phyloP scores from a whole-genome alignment of 2,113 vertebrate species.

The Polyodon spathula region DNA sequence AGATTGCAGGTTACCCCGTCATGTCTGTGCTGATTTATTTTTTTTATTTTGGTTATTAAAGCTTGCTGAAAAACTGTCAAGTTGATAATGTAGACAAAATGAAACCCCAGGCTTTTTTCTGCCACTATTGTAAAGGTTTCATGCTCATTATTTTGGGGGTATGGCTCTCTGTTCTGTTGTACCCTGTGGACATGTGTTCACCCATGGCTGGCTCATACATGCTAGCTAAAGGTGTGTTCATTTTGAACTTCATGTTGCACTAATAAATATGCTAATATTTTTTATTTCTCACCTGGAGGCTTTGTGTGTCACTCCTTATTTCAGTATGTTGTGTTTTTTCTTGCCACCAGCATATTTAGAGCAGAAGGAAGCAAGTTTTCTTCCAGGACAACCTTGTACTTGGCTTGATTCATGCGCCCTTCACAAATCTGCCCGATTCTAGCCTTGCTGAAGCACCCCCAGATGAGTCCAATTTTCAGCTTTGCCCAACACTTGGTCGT shows the following conservation, averaged over 20 bases:
- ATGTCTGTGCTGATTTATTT: slow-evolving; percentile 12
- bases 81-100: slow-evolving; percentile 4
- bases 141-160: slow-evolving; percentile 18
- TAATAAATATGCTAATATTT: slow-evolving; percentile 71
- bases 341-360: too few species aligned
- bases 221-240: slow-evolving; percentile 52
- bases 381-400: too few species aligned
- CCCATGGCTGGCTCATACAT: slow-evolving; percentile 41
- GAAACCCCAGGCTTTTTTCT: slow-evolving; percentile 10
- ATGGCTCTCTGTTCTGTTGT: slow-evolving; percentile 35
- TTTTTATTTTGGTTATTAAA: background rate
- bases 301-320: slow-evolving; percentile 22
- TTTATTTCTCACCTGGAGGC: slow-evolving; percentile 63
- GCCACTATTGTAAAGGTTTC: slow-evolving; percentile 17
- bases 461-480: too few species aligned
- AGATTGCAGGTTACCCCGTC: background rate
- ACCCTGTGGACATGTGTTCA: slow-evolving; percentile 30
- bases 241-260: slow-evolving; percentile 59
- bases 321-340: background rate
- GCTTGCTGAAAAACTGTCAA: slow-evolving; percentile 7
- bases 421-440: too few species aligned
- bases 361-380: too few species aligned
- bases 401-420: too few species aligned
- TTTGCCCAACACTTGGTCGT: too few species aligned
- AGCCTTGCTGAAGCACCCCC: too few species aligned